phyloP scores from a whole-genome alignment of 1,140 invertebrate genomes.

The Pygmarrhopalites habei region DNA sequence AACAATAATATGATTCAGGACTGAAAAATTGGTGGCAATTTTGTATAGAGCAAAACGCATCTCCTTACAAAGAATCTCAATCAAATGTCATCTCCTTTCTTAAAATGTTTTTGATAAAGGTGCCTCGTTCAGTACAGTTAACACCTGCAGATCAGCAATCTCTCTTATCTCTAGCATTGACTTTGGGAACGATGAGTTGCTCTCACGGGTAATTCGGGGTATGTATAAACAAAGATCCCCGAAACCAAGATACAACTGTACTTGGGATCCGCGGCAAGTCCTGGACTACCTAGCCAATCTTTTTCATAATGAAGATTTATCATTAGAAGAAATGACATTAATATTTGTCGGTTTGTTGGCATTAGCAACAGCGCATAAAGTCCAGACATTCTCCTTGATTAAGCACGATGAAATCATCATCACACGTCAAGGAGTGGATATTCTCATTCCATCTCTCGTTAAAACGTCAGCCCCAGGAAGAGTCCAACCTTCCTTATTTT shows the following conservation, averaged over 20 bases:
- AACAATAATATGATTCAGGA: neutral
- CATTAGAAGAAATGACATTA: slow-evolving; percentile 7
- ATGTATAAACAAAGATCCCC: slow-evolving; percentile 1
- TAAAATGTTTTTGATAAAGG: too few species aligned
- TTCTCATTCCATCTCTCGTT: neutral
- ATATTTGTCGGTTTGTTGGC: slow-evolving; percentile 17
- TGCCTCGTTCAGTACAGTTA: too few species aligned
- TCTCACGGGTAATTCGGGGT: slow-evolving; percentile 2
- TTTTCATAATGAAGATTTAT: slow-evolving; percentile 2
- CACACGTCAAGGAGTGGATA: neutral
- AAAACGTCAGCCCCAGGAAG: slow-evolving; percentile 9
- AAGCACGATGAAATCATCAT: neutral
- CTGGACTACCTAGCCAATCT: slow-evolving; percentile 5
- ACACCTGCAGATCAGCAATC: neutral
- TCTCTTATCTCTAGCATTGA: too few species aligned
- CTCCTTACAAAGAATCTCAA: too few species aligned
- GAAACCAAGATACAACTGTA: neutral
- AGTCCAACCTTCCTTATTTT: neutral
- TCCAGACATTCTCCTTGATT: slow-evolving; percentile 21
- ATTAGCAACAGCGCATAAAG: slow-evolving; percentile 13
- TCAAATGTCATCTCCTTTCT: too few species aligned
- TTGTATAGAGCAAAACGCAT: neutral
- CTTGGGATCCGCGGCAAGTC: slow-evolving; percentile 18
- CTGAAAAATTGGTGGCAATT: neutral
- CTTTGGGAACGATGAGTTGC: too few species aligned